Percentiles rank a stretch among this genome's conserved stretches.
These are phyloP conservation scores for Gephyroberyx darwinii DNA, from an alignment of 2,797 vertebrate species.

Conservation along the genomic window DNA sequence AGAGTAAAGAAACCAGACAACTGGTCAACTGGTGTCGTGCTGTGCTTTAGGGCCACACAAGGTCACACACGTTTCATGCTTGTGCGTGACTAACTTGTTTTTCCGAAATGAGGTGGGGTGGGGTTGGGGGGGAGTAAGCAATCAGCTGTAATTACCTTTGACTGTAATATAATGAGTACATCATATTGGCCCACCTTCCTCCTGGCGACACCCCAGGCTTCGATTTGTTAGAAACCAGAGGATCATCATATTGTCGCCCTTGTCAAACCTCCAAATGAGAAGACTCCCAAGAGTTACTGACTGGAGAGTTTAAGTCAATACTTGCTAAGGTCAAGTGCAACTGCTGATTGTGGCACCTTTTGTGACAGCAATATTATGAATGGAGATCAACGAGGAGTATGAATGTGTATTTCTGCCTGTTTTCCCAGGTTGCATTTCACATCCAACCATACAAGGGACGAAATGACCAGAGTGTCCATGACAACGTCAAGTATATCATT, in stretches of 20 bases:
- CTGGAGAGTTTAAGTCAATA: constrained; percentile 25
- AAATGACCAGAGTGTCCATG: constrained; percentile 86
- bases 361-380: constrained; percentile 25
- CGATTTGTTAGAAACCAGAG: constrained; percentile 20
- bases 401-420: constrained; percentile 21
- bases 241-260: neutral
- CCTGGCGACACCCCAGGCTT: constrained; percentile 18
- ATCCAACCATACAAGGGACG: constrained; percentile 81
- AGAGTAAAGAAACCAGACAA: neutral
- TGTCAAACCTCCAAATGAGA: constrained; percentile 11
- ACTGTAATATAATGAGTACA: constrained; percentile 4
- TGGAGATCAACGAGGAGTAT: constrained; percentile 47
- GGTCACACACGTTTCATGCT: neutral
- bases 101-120: neutral
- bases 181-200: constrained; percentile 7
- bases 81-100: neutral
- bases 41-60: neutral
- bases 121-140: neutral
- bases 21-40: neutral
- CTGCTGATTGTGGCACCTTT: constrained; percentile 30
- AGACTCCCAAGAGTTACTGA: neutral
- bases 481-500: constrained; percentile 92
- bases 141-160: constrained; percentile 27
- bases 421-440: constrained; percentile 73
- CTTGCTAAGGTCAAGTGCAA: constrained; percentile 13